A percentile compares a stretch with the other conserved stretches of the same genome.
Conservation (phyloP, 2,113 vertebrate genomes). For the Hypanus sabinus region DNA sequence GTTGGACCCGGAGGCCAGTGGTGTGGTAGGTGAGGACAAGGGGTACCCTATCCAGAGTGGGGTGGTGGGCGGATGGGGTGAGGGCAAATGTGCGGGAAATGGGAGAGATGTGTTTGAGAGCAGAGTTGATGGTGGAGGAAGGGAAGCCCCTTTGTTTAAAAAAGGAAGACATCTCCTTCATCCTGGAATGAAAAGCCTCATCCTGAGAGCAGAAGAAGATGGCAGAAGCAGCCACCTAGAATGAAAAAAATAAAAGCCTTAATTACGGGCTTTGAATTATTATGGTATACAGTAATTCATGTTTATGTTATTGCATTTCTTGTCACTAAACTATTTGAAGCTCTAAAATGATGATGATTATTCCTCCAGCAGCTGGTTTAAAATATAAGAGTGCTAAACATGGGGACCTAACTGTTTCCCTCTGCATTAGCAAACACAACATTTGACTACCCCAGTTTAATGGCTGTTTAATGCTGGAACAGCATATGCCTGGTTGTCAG, state of each 20-base stretch:
- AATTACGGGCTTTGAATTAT: constrained; percentile 17
- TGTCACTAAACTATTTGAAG: constrained; percentile 19
- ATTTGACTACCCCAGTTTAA: background rate
- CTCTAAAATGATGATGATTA: background rate
- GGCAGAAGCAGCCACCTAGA: background rate
- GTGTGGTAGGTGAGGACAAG: too few relatives aligned
- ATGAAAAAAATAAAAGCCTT: background rate
- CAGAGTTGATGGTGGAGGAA: too few relatives aligned
- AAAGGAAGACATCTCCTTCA: too few relatives aligned
- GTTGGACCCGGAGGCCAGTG: too few relatives aligned
- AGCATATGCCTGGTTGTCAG: background rate
- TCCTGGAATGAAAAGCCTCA: too few relatives aligned
- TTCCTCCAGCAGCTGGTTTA: background rate
- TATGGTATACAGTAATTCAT: constrained; percentile 23
- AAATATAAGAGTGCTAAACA: background rate
- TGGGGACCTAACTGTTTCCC: background rate
- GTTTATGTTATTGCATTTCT: constrained; percentile 29
- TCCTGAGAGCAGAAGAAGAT: background rate
- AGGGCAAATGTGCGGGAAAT: too few relatives aligned
- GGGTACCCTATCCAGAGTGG: too few relatives aligned
- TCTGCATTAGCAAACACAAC: background rate
- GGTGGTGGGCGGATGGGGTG: too few relatives aligned
- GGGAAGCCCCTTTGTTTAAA: too few relatives aligned
- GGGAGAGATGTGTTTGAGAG: too few relatives aligned
- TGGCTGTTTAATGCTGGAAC: background rate